These are phyloP conservation scores for Heliconius himera DNA, from an alignment of 1,140 invertebrate species.

Conservation along the genomic window DNA sequence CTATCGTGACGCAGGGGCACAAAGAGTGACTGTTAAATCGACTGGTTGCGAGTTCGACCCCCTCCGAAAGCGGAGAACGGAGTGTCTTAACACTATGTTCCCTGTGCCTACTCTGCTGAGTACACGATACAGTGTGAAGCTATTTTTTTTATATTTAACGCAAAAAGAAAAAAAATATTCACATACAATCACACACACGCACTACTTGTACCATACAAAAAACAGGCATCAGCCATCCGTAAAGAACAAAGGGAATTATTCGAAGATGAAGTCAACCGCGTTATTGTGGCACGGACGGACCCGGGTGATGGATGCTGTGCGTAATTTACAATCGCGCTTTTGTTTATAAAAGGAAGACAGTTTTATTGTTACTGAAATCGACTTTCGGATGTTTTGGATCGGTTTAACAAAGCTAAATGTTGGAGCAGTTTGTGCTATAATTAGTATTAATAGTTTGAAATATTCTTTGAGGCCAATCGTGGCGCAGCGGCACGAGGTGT, in stretches of 20 bases:
- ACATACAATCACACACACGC: background rate
- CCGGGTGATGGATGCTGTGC: slow-evolving; percentile 65
- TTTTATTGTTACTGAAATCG: slow-evolving; percentile 46
- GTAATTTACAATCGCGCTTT: slow-evolving; percentile 74
- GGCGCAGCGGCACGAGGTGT: too few species aligned
- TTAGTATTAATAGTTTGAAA: background rate
- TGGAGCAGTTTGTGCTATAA: background rate
- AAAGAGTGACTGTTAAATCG: too few species aligned
- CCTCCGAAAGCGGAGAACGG: too few species aligned
- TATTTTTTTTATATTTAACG: too few species aligned
- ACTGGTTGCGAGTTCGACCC: too few species aligned
- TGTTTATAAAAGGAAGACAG: slow-evolving; percentile 47
- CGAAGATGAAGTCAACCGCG: slow-evolving; percentile 78
- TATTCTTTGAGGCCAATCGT: background rate
- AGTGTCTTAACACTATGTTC: too few species aligned
- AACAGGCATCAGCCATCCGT: slow-evolving; percentile 60
- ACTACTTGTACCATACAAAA: slow-evolving; percentile 51
- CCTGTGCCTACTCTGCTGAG: too few species aligned
- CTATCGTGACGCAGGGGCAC: too few species aligned
- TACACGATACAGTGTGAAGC: too few species aligned
- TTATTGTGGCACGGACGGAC: slow-evolving; percentile 72
- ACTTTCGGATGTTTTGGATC: slow-evolving; percentile 27
- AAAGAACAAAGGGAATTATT: slow-evolving; percentile 78
- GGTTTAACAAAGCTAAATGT: slow-evolving; percentile 3
- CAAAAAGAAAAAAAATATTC: background rate